Conservation (phyloP, 92 coral and sea anemone genomes). For the Epizoanthus rinbou region DNA sequence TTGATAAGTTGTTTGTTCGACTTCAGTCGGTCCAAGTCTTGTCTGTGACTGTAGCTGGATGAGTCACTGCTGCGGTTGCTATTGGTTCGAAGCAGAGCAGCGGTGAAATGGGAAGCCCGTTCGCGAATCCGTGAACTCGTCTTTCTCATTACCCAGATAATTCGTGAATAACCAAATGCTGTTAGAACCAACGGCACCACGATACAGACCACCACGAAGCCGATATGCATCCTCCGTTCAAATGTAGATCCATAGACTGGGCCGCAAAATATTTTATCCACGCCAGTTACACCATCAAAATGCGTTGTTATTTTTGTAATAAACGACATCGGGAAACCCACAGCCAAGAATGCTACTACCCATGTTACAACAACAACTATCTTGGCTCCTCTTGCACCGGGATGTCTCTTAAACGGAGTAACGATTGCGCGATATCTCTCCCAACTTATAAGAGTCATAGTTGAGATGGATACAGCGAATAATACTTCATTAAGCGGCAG, state of each 20-base stretch:
- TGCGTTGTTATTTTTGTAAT: constrained; percentile 50
- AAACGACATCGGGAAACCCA: constrained; percentile 81
- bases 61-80: constrained; percentile 43
- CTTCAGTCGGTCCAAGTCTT: constrained; percentile 63
- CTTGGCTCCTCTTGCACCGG: constrained; percentile 62
- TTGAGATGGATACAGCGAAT: constrained; percentile 79
- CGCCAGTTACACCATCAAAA: constrained; percentile 55
- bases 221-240: constrained; percentile 70
- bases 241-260: constrained; percentile 66
- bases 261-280: constrained; percentile 54
- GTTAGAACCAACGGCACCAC: constrained; percentile 73
- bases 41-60: constrained; percentile 39
- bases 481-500: constrained; percentile 82
- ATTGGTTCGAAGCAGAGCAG: constrained; percentile 35
- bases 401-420: constrained; percentile 70
- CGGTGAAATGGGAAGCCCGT: constrained; percentile 21
- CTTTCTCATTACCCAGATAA: constrained; percentile 58
- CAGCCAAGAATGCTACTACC: constrained; percentile 72
- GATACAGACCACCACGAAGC: constrained; percentile 68
- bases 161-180: constrained; percentile 66
- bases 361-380: constrained; percentile 66
- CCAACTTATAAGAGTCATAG: constrained; percentile 76
- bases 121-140: constrained; percentile 69
- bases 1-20: constrained; percentile 81
- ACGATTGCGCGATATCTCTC: constrained; percentile 83